Evolutionary conservation across 2,888 invertebrate species (phyloP), one percentile per base, ranked within the genome.

Genomic region (Desoria tigrina): DNA sequence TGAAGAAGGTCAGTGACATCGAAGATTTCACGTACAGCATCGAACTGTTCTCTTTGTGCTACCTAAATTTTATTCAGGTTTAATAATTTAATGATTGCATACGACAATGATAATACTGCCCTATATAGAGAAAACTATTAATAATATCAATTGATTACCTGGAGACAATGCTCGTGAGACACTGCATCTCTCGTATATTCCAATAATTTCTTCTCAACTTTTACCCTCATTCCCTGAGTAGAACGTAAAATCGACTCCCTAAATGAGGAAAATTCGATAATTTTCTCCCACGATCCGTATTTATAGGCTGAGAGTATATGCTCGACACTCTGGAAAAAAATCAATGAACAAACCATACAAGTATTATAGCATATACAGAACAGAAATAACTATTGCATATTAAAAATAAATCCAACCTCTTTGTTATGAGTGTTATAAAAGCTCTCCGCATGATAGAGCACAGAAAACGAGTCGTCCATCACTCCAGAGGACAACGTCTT

Each of bases 301-400:
- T 95, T 94, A 83, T 95, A 96, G 9, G 92, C 91, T 78, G 91
- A 88, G 27, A 94, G 91, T 61, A 96, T 84, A 79, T 94, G 92
- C 80, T 96, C 96, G 55, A 92, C 86, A 77, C 92, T 90, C 91
- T 92, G 83, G 27, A 79, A 79, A 58, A 69, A 71, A 18, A 11
- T 11, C 9, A 39, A 39, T 39, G 16, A n/a, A n/a, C n/a, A n/a
- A n/a, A n/a, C n/a, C n/a, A n/a, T n/a, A n/a, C n/a, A n/a, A n/a
- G n/a, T n/a, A n/a, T n/a, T n/a, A n/a, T n/a, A n/a, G n/a, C n/a
- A n/a, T 49, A 53, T 53, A 7, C 16, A 14, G 21, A 54, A 57
- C 80, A 78, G 14, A 60, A 68, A 49, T 65, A 54, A 63, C 69
- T 49, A 63, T 53, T 49, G 7, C 7, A 7, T 39, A 66, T 39